Base-by-base conservation (phyloP, 2,888 invertebrate species). In the Anagyrus pseudococci region DNA sequence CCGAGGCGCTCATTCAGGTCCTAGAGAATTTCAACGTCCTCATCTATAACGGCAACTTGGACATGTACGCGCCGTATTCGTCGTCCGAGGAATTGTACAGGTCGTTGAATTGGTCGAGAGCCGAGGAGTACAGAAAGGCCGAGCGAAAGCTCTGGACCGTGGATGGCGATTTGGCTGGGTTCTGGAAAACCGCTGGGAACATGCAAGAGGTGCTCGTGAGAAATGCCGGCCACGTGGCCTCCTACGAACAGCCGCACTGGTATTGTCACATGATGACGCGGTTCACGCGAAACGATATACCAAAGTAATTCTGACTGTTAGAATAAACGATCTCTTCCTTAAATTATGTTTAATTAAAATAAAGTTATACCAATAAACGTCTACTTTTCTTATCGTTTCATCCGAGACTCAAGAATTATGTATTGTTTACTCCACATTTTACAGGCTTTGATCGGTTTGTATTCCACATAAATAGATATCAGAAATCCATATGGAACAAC, bases 31-130 rank as follows among this genome's bases (percentile, higher is more conserved):
- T 90, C 73, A 83, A 85, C 76, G 87, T 94, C n/a, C 85, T 95
- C 43, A 85, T 95, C 62, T 96, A 96, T 78, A 94, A 89, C 75
- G 96, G 96, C 0, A n/a, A n/a, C n/a, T n/a, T 96, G 68, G 96
- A 97, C 77, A 90, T 94, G n/a, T 92, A 93, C 67, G 91, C 93
- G 0, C 92, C 93, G 0, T 91, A 92, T 78, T 92, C 93, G 0
- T 76, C 92, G 62, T 93, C 93, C 0, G 84, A 89, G n/a, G 89
- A 89, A 73, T 93, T 90, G 77, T 81, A 94, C 33, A 83, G 85
- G 68, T 73, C 74, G 15, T 69, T 83, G 6, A 67, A 72, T 6
- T 83, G 83, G 82, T 66, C 68, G 8, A 74, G 77, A 7, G 71
- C 72, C 3, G 72, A 74, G 6, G 71, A 74, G 8, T 83, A 80